Conservation (phyloP, 2,113 vertebrate genomes). For the Mus musculus region GRCm39 chr11:76225001-76225500, state of each 20-base stretch:
- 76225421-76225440: neutral
- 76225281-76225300: neutral
- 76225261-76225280: neutral
- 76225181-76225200: neutral
- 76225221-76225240: neutral
- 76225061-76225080: no score
- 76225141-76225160: neutral
- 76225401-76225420: neutral
- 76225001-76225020: constrained; percentile 17
- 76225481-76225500: no score
- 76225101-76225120: neutral
- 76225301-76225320: neutral
- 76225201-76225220: neutral
- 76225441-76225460: neutral
- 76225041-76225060: neutral
- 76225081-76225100: neutral
- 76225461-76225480: neutral
- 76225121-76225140: neutral
- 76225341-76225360: neutral
- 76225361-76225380: neutral
- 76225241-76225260: neutral
- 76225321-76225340: neutral
- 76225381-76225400: neutral
- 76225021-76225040: neutral
- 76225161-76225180: neutral